Evolutionary conservation across 2,113 vertebrate species (phyloP).

Genomic region (Myotis brandtii): DNA sequence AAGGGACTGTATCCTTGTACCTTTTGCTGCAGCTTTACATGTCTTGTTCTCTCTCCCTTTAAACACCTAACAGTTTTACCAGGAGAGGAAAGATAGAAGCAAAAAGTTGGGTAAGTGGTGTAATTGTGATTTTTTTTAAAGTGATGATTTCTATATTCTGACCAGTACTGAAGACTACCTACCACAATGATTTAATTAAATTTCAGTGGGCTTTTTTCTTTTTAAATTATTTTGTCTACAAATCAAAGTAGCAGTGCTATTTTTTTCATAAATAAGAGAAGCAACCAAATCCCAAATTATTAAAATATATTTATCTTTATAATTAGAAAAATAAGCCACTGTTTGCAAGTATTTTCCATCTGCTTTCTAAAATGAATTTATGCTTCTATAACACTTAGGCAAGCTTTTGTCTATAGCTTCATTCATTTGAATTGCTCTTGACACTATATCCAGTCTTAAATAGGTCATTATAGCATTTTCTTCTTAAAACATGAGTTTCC

Average conservation of each 20-base stretch:
- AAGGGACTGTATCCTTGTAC: conserved; percentile 99
- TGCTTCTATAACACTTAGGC: conserved; percentile 67
- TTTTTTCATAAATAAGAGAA: conserved; percentile 24
- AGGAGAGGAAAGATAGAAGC: conserved; percentile 85
- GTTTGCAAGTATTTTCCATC: conserved; percentile 35
- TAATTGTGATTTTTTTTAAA: conserved; percentile 36
- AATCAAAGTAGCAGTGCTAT: conserved; percentile 13
- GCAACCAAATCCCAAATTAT: conserved; percentile 13
- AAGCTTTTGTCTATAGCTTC: conserved; percentile 80
- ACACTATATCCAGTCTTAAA: conserved; percentile 73
- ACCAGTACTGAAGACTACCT: conserved; percentile 68
- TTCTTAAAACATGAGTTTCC: conserved; percentile 55
- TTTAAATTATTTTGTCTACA: conserved; percentile 54
- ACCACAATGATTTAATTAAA: conserved; percentile 57
- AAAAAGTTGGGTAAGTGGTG: conserved; percentile 83
- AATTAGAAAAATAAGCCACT: neutral
- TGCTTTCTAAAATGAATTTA: conserved; percentile 67
- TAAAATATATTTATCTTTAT: conserved; percentile 47
- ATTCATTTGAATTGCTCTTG: conserved; percentile 68
- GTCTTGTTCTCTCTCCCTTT: conserved; percentile 82
- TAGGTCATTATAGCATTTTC: conserved; percentile 74
- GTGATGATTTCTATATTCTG: conserved; percentile 38
- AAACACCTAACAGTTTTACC: conserved; percentile 76
- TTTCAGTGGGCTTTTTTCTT: conserved; percentile 10
- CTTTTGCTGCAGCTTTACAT: conserved; percentile 85